Evolutionary conservation across 2,797 vertebrate species (phyloP).

Genomic region (Pipistrellus kuhlii): DNA sequence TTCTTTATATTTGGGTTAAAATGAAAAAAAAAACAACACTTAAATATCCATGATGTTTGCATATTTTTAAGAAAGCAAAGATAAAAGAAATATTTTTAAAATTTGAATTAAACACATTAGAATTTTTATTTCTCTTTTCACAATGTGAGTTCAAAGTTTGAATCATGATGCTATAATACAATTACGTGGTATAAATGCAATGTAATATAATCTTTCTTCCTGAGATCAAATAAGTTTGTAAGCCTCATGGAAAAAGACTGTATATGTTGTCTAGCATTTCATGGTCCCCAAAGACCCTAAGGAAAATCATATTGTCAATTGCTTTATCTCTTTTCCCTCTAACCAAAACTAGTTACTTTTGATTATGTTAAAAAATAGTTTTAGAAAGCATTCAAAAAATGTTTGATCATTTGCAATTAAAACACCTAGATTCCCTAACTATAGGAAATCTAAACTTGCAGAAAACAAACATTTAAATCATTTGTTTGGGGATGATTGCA

Average conservation of each 20-base stretch:
- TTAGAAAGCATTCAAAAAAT: constrained; percentile 46
- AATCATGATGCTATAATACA: background rate
- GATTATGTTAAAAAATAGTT: constrained; percentile 29
- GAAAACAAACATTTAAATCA: constrained; percentile 43
- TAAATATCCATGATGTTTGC: constrained; percentile 22
- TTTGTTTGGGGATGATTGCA: background rate
- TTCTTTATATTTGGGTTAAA: constrained; percentile 58
- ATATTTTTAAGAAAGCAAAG: constrained; percentile 27
- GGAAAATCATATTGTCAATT: background rate
- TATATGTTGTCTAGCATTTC: background rate
- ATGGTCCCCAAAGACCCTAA: background rate
- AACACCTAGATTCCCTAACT: constrained; percentile 2
- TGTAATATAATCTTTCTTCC: background rate
- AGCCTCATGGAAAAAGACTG: background rate
- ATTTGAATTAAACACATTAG: constrained; percentile 34
- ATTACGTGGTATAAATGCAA: background rate
- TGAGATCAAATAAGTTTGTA: background rate
- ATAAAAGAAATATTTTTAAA: constrained; percentile 41
- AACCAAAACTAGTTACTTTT: constrained; percentile 28
- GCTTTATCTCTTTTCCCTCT: background rate
- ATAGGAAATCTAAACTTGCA: constrained; percentile 31
- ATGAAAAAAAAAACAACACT: background rate
- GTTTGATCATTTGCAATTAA: constrained; percentile 24
- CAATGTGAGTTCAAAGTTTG: background rate
- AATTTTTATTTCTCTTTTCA: constrained; percentile 48